Conservation (phyloP, 2,797 vertebrate genomes). For the Tamandua tetradactyla region DNA sequence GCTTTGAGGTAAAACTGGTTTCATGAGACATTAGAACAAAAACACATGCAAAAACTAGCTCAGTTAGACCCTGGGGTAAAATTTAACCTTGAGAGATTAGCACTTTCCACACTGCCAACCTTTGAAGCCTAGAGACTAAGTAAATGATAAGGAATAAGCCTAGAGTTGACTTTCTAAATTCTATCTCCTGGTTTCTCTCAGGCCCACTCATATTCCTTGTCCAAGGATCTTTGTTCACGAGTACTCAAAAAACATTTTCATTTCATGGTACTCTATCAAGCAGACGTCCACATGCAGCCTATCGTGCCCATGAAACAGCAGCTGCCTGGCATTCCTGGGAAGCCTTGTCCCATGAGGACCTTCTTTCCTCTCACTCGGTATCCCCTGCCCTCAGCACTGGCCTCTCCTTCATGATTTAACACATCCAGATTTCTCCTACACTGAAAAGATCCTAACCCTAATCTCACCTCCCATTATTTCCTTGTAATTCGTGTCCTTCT, state of each 20-base stretch:
- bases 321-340: neutral
- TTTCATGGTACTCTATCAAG: conserved; percentile 75
- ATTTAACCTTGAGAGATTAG: neutral
- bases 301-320: too few relatives aligned
- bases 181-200: neutral
- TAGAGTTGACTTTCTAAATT: neutral
- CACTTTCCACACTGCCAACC: neutral
- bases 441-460: neutral
- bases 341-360: neutral
- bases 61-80: neutral
- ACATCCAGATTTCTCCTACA: neutral
- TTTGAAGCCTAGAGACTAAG: neutral
- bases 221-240: conserved; percentile 62
- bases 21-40: neutral
- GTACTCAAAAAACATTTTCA: conserved; percentile 71
- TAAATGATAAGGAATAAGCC: neutral
- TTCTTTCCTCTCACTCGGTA: neutral
- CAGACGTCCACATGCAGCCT: conserved; percentile 76
- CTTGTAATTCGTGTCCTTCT: neutral
- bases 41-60: neutral
- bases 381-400: neutral
- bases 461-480: neutral
- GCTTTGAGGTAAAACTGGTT: neutral
- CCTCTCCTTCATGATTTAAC: too few relatives aligned
- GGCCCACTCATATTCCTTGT: conserved; percentile 20